These are phyloP conservation scores for Proteles cristata DNA, from an alignment of 2,113 vertebrate genomes.

Conservation along the genomic window DNA sequence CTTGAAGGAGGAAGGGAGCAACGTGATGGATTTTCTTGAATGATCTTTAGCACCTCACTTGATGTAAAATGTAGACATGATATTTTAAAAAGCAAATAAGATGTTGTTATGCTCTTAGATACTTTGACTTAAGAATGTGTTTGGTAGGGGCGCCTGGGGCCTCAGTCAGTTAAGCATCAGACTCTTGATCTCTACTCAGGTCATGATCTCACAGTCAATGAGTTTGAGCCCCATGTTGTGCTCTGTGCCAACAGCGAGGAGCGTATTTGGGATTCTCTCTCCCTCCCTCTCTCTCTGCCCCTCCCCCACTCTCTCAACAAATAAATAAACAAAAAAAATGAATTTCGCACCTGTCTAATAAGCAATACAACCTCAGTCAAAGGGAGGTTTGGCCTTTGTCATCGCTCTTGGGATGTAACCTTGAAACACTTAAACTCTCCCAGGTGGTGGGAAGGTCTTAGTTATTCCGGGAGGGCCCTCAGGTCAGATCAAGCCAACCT, in stretches of 20 bases:
- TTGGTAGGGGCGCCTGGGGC: neutral
- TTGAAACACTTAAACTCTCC: neutral
- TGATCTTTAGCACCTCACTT: neutral
- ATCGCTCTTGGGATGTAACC: neutral
- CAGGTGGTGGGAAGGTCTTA: neutral
- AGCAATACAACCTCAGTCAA: neutral
- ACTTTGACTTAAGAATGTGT: neutral
- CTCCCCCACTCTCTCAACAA: no score
- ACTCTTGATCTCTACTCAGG: no score
- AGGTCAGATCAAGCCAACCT: neutral
- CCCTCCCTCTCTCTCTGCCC: no score
- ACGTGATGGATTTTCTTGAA: neutral
- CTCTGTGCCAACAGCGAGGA: no score
- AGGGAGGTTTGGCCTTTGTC: neutral
- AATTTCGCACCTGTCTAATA: neutral
- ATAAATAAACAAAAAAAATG: neutral
- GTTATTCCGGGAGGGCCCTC: neutral
- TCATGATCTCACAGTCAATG: no score
- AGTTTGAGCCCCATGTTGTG: no score
- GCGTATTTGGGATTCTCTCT: no score
- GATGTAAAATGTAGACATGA: neutral
- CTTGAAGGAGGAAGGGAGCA: neutral
- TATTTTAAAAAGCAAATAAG: constrained; percentile 2
- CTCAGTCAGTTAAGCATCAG: no score
- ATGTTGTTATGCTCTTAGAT: neutral